These are phyloP conservation scores for Acanthoscelides obtectus DNA, from an alignment of 2,888 invertebrate species.

Conservation along the genomic window DNA sequence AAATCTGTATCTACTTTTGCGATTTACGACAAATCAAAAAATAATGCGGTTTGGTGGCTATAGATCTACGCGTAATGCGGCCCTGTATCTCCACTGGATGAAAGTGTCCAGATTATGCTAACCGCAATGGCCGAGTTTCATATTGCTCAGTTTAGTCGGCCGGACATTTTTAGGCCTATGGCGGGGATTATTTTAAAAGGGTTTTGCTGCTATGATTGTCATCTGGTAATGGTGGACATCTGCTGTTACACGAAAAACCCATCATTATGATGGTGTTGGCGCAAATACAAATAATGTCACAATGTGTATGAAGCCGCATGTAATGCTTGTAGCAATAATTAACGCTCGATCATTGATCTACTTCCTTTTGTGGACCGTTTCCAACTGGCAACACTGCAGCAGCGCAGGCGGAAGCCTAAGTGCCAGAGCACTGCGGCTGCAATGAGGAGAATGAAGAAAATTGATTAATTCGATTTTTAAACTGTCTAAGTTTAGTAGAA, in stretches of 20 bases:
- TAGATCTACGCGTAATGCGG: too few species aligned
- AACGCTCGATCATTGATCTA: background rate
- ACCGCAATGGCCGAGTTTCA: background rate
- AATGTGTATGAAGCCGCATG: background rate
- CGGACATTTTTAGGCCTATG: background rate
- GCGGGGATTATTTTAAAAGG: background rate
- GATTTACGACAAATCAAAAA: too few species aligned
- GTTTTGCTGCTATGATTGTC: background rate
- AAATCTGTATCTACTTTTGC: too few species aligned
- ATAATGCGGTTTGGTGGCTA: too few species aligned
- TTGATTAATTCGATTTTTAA: too few species aligned
- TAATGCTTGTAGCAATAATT: background rate
- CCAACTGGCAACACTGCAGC: too few species aligned
- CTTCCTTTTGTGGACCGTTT: background rate
- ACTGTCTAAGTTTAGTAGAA: too few species aligned
- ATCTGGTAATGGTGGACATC: background rate
- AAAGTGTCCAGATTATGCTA: background rate
- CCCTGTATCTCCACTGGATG: too few species aligned
- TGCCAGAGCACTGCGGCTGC: too few species aligned
- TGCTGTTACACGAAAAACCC: background rate
- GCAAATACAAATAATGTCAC: background rate
- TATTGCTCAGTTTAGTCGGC: background rate
- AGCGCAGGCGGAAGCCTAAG: too few species aligned
- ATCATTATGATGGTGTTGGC: background rate
- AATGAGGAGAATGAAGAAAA: too few species aligned